phyloP scores from a whole-genome alignment of 2,113 vertebrate genomes.

The Apaloderma vittatum region DNA sequence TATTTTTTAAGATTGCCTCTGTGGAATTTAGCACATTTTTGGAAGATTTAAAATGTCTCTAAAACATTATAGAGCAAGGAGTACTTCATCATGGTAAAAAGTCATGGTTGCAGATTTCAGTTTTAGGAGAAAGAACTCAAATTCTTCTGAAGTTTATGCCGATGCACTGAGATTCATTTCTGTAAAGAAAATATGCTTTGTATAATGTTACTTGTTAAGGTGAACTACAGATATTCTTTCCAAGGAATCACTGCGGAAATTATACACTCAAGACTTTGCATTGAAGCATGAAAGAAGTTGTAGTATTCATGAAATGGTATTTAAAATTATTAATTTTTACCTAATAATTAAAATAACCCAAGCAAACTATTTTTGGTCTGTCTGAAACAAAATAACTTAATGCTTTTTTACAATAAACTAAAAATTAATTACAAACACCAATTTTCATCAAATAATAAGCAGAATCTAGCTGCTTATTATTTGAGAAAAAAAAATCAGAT shows the following conservation, averaged over 20 bases:
- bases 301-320: background rate
- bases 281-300: background rate
- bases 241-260: background rate
- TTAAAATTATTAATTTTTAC: background rate
- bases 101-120: background rate
- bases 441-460: background rate
- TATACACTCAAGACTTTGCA: background rate
- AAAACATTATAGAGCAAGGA: background rate
- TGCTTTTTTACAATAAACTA: background rate
- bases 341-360: background rate
- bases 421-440: background rate
- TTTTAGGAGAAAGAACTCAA: background rate
- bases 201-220: background rate
- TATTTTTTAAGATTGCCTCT: background rate
- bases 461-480: background rate
- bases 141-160: background rate
- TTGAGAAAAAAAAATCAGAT: background rate
- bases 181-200: background rate
- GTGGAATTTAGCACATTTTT: background rate
- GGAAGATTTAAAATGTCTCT: background rate
- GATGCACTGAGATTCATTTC: background rate
- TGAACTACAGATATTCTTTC: background rate
- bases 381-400: background rate
- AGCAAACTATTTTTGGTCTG: background rate
- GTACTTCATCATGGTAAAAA: background rate